Percentiles rank a stretch among this genome's conserved stretches.
These are phyloP conservation scores for Ctenoplectra terminalis DNA, from an alignment of 1,140 invertebrate species.

Conservation along the genomic window DNA sequence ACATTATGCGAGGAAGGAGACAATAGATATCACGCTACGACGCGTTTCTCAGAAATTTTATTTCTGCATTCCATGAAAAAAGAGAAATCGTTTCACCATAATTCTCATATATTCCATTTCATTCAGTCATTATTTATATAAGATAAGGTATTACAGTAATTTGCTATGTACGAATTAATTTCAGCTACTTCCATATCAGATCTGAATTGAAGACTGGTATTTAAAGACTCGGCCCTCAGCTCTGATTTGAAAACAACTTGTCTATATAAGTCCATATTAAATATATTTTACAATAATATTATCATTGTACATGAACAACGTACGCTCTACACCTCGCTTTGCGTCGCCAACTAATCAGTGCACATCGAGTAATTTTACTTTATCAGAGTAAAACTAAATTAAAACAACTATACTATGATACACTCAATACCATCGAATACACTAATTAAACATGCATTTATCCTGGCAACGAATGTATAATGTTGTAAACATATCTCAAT, in stretches of 20 bases:
- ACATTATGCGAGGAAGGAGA: slow-evolving; percentile 62
- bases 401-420: slow-evolving; percentile 39
- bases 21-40: slow-evolving; percentile 53
- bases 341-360: slow-evolving; percentile 72
- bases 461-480: background rate
- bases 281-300: slow-evolving; percentile 83
- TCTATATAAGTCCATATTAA: slow-evolving; percentile 80
- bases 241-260: slow-evolving; percentile 76
- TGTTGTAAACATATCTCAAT: background rate
- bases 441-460: background rate
- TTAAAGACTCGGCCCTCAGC: slow-evolving; percentile 54
- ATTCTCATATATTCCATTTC: slow-evolving; percentile 75
- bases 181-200: slow-evolving; percentile 73
- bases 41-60: slow-evolving; percentile 70
- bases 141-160: slow-evolving; percentile 76
- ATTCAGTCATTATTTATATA: slow-evolving; percentile 76
- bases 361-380: slow-evolving; percentile 44
- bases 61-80: slow-evolving; percentile 68
- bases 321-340: slow-evolving; percentile 78
- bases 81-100: slow-evolving; percentile 70
- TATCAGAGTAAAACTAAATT: slow-evolving; percentile 37
- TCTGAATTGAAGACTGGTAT: slow-evolving; percentile 60
- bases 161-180: slow-evolving; percentile 76
- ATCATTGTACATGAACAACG: slow-evolving; percentile 82
- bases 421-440: slow-evolving; percentile 10